phyloP scores from a whole-genome alignment of 1,140 invertebrate genomes.

The Leptinotarsa lineolata region DNA sequence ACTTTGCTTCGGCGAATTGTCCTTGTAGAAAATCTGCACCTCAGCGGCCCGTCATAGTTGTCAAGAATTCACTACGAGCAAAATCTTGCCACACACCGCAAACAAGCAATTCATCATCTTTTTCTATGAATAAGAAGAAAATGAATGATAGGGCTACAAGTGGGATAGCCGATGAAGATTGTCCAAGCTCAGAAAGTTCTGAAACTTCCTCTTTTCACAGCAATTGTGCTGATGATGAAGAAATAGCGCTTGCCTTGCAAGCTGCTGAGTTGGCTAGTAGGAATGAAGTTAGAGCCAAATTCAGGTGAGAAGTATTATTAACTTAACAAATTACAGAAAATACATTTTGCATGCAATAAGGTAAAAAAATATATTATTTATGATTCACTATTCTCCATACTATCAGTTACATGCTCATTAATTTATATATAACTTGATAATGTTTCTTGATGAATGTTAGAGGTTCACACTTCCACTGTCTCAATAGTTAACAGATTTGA shows the following conservation, averaged over 20 bases:
- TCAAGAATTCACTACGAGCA: conserved; percentile 1
- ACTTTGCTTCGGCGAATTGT: conserved; percentile 18
- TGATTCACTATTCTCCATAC: no score
- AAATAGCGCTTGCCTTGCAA: conserved; percentile 84
- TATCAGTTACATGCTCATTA: no score
- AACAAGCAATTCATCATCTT: neutral
- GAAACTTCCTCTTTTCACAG: conserved; percentile 78
- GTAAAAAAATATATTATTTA: no score
- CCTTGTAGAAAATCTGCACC: conserved; percentile 11
- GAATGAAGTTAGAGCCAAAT: conserved; percentile 80
- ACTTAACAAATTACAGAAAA: no score
- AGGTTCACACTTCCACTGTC: no score
- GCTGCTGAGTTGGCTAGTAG: conserved; percentile 81
- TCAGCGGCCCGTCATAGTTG: conserved; percentile 2
- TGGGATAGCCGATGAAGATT: conserved; percentile 34
- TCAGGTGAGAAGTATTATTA: conserved; percentile 64
- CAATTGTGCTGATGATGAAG: conserved; percentile 85
- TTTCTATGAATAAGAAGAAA: conserved; percentile 31
- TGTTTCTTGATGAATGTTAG: no score
- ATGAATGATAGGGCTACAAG: conserved; percentile 1
- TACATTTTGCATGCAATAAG: no score
- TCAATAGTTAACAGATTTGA: no score
- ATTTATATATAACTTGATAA: no score
- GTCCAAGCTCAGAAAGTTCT: conserved; percentile 49
- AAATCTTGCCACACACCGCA: neutral